A percentile compares a stretch with the other conserved stretches of the same genome.
phyloP scores from a whole-genome alignment of 2,113 vertebrate species.

The Fulica atra region DNA sequence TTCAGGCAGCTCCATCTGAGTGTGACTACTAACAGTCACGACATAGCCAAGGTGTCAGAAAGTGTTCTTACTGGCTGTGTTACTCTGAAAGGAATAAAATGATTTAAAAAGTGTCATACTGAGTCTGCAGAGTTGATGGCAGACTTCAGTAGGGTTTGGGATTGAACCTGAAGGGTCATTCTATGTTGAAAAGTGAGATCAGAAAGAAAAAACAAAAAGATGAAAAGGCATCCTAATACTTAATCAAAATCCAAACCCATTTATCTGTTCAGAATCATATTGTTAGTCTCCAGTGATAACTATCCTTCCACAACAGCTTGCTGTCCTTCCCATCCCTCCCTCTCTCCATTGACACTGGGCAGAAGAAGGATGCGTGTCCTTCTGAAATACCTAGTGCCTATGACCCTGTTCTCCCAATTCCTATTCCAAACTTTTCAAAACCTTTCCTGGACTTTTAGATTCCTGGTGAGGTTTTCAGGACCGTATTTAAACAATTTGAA shows the following conservation, averaged over 20 bases:
- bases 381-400: neutral
- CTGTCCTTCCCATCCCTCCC: neutral
- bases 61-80: neutral
- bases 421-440: neutral
- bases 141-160: neutral
- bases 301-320: neutral
- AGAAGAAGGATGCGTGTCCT: neutral
- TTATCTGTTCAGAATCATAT: neutral
- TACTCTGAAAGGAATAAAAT: neutral
- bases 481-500: slow-evolving; percentile 19
- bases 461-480: neutral
- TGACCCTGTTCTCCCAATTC: neutral
- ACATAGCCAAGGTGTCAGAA: neutral
- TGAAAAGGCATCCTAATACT: neutral
- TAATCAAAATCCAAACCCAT: neutral
- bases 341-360: neutral
- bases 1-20: neutral
- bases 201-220: neutral
- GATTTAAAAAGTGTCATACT: neutral
- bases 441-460: neutral
- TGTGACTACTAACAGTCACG: neutral
- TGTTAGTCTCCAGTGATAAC: neutral
- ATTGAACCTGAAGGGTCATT: neutral
- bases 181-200: neutral
- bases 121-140: neutral